Evolutionary conservation across 2,888 invertebrate species (phyloP), one percentile per base, ranked within the genome.

Genomic region (Cerceris ruficornis): DNA sequence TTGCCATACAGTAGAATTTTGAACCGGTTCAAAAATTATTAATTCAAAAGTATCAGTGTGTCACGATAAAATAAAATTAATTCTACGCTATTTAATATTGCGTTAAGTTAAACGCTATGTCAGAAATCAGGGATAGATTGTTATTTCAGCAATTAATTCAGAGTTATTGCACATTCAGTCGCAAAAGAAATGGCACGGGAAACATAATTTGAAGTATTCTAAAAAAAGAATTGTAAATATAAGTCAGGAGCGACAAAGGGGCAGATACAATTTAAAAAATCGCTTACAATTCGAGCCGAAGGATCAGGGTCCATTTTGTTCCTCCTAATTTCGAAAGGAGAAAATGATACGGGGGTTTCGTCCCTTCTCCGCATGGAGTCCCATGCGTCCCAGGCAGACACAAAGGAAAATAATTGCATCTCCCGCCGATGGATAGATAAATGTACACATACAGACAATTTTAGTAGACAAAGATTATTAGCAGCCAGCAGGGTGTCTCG

Each of bases 371-470:
- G 84, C 89, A 86, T 90, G 90, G 88, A 83, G 88, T 85, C 90
- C 80, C 81, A 71, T 82, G 81, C 82, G 86, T 87, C 84, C 84
- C 81, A 79, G 79, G 67, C 83, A 83, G 80, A 43, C 86, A 90
- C 89, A 88, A 91, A 89, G 87, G 82, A 87, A 90, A 90, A 91
- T 91, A 91, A 91, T 91, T 90, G 91, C 85, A 88, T 85, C 82
- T 80, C 86, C 86, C 84, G 81, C 79, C 83, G 88, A 87, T 86
- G 85, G 81, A 83, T 82, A 83, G 85, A 85, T 86, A 86, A 84
- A 59, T 64, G 73, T 72, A 68, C 65, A 60, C 76, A 61, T 75
- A 62, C 76, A 68, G 82, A 77, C 75, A 80, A 77, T 84, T 85
- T 85, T 78, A 75, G 84, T 86, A 82, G 80, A 74, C 84, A 76